Evolutionary conservation across 1,140 invertebrate genomes (phyloP).

Genomic region (Drosophila subobscura): DNA sequence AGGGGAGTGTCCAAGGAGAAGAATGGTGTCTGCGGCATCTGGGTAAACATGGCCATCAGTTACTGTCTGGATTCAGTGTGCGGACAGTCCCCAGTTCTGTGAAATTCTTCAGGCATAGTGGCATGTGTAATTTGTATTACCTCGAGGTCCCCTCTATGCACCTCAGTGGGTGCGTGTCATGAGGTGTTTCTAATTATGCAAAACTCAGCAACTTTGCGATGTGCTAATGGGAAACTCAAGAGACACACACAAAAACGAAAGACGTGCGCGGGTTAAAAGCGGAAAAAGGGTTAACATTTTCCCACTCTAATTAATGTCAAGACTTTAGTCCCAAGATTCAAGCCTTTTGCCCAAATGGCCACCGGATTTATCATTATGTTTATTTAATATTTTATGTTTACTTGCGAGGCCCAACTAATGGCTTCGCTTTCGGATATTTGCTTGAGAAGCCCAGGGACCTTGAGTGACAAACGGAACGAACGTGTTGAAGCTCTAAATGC

Average conservation of each 20-base stretch:
- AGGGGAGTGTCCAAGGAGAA: constrained; percentile 6
- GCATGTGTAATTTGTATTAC: constrained; percentile 51
- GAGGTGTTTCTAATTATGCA: constrained; percentile 55
- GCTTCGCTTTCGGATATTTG: constrained; percentile 13
- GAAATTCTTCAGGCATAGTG: constrained; percentile 30
- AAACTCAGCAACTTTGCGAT: constrained; percentile 36
- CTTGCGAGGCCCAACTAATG: constrained; percentile 5
- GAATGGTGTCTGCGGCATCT: constrained; percentile 37
- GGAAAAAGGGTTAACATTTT: neutral
- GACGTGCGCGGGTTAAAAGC: constrained; percentile 23
- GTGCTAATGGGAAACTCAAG: constrained; percentile 35
- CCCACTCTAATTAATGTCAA: constrained; percentile 47
- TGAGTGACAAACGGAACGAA: neutral
- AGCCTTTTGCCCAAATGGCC: constrained; percentile 47
- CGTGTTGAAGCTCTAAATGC: constrained; percentile 12
- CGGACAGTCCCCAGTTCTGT: neutral
- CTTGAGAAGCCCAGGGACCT: neutral
- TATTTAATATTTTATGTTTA: constrained; percentile 52
- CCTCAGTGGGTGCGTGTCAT: constrained; percentile 10
- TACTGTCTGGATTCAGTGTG: constrained; percentile 23
- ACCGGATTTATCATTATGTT: constrained; percentile 53
- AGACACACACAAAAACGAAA: constrained; percentile 16
- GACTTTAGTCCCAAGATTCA: constrained; percentile 32
- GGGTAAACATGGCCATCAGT: constrained; percentile 58
- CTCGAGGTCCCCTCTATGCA: constrained; percentile 22